Evolutionary conservation across 2,113 vertebrate genomes (phyloP).

Genomic region (Pristiophorus japonicus): DNA sequence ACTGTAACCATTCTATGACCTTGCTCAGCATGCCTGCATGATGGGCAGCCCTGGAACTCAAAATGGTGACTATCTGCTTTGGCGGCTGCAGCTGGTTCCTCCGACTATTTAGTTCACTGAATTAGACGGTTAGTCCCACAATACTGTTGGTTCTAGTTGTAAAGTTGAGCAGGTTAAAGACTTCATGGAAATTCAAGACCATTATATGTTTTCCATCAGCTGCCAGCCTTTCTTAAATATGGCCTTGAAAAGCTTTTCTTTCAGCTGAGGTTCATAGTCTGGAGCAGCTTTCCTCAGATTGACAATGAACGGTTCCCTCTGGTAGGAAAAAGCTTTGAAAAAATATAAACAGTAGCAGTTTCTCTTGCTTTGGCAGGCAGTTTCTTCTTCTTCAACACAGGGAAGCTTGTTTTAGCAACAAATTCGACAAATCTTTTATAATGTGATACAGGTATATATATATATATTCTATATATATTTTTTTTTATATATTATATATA

Average conservation of each 20-base stretch:
- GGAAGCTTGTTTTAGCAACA: constrained; percentile 16
- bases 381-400: background rate
- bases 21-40: background rate
- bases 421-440: too few relatives aligned
- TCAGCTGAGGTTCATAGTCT: background rate
- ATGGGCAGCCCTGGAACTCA: background rate
- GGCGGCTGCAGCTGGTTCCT: background rate
- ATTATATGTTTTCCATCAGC: background rate
- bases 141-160: background rate
- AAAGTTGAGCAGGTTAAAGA: background rate
- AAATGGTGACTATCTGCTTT: background rate
- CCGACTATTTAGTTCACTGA: too few relatives aligned
- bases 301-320: background rate
- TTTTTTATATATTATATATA: too few relatives aligned
- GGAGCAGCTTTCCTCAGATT: background rate
- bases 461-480: too few relatives aligned
- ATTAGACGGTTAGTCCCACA: background rate
- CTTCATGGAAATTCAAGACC: background rate
- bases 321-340: background rate
- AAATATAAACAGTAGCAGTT: background rate
- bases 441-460: too few relatives aligned
- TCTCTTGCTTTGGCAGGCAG: background rate
- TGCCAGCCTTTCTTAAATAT: background rate
- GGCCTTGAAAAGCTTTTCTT: background rate
- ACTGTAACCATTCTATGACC: too few relatives aligned